Base-by-base conservation (phyloP, 2,113 vertebrate genomes). In the Setophaga petechia region DNA sequence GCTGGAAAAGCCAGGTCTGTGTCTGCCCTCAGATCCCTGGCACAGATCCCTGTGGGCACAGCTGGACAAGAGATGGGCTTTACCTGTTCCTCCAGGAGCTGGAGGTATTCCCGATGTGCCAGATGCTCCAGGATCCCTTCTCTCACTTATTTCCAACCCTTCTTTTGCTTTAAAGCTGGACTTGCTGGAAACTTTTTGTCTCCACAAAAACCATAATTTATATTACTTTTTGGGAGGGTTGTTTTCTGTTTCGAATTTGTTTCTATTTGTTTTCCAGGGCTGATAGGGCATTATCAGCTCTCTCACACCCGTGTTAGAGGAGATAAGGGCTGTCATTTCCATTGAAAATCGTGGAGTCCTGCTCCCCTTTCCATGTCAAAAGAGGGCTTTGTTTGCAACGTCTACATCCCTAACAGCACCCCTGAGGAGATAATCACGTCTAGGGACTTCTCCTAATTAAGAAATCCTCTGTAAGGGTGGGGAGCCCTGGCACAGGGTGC, bases 181-280 rank as follows among this genome's bases (percentile, higher is more conserved):
- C 71, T 49, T 47, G n/a, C 63, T 62, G 90, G 78, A 65, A 90
- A 61, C 28, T 16, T 33, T 66, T 28, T 33, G 10, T 51, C 66
- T 82, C 83, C n/a, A 17, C 30, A 94, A 83, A 89, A 94, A 94
- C 58, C 4, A 4, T 85, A 86, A 88, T 88, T 96, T 93, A 87
- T 90, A 41, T 49, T 17, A 12, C 23, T 11, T 47, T 76, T 52
- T 27, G 31, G 4, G 23, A 4, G 17, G 5, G 2, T 22, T 66
- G 30, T 71, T 89, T 87, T 72, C 71, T 49, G 31, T 23, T 89
- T 93, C 35, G 66, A 17, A 63, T 51, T 75, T 71, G 47, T 24
- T 10, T 28, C 51, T 10, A 15, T 43, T 61, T 76, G 71, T 89
- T 93, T 77, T 59, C 71, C 58, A 14, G 44, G 49, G 62, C 39